Evolutionary conservation across 2,888 invertebrate genomes (phyloP), one percentile per base, ranked within the genome.

Genomic region (Watsonalla binaria): DNA sequence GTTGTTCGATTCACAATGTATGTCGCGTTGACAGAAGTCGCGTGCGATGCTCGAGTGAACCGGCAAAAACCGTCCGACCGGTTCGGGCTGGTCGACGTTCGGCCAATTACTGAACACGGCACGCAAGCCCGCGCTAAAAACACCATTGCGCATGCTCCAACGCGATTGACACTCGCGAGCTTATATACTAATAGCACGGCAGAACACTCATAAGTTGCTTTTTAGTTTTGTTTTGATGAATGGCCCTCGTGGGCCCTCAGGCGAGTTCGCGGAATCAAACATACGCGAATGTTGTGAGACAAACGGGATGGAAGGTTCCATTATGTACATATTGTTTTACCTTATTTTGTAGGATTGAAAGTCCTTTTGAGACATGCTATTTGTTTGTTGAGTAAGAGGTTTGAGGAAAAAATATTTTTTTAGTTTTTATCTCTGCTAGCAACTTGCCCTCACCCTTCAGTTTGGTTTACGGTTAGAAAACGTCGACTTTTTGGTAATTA

Each of bases 171-270:
- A 87, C 82, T 62, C 68, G 66, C 74, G 67, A 81, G 75, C 81
- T 79, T 80, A 74, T 74, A 61, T 67, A 73, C 67, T 71, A 71
- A 70, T 63, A 66, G 64, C 70, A 71, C 66, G 70, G 65, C 63
- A 72, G 78, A 83, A 86, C 84, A 85, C 84, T 85, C 81, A 82
- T 82, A 87, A 88, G 84, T 86, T 82, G 82, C 74, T 84, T 84
- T 81, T 79, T 81, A 85, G 81, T 86, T 85, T 85, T 81, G 78
- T 82, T 83, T 80, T 77, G 67, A 73, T 67, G 65, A 75, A 84
- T 84, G 76, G 72, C 73, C 55, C 82, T 76, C 72, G 53, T 46
- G 74, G 70, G 73, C 56, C 54, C 53, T 56, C 58, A 50, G 61
- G 65, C 63, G 53, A 63, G 67, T 66, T 70, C 60, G 51, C 48